These are phyloP conservation scores for Drosophila borealis DNA, from an alignment of 2,888 invertebrate species.

Conservation along the genomic window DNA sequence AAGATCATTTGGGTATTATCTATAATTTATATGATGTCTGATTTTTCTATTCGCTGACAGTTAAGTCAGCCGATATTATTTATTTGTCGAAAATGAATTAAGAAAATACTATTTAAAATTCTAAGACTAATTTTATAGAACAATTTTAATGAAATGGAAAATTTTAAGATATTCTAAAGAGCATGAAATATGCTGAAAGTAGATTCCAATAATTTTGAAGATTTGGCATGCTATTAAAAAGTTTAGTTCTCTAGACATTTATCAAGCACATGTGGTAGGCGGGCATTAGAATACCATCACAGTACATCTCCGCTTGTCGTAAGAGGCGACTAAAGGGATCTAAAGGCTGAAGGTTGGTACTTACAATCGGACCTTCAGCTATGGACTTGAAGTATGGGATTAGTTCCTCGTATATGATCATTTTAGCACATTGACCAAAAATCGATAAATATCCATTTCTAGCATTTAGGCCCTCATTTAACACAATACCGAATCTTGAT, in stretches of 20 bases:
- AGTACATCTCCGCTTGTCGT: no score
- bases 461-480: neutral
- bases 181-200: neutral
- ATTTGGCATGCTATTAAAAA: neutral
- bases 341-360: no score
- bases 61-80: constrained; percentile 18
- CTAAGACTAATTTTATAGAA: neutral
- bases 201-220: neutral
- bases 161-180: neutral
- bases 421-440: neutral
- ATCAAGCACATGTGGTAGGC: no score
- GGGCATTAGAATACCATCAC: no score
- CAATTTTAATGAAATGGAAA: neutral
- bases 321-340: no score
- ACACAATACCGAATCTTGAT: neutral
- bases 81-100: constrained; percentile 9
- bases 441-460: neutral
- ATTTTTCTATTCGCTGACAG: neutral
- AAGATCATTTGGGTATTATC: constrained; percentile 25
- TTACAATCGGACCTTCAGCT: no score
- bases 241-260: no score
- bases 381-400: no score
- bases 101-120: constrained; percentile 6
- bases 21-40: constrained; percentile 25
- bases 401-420: neutral